A percentile compares a stretch with the other conserved stretches of the same genome.
Evolutionary conservation across 1,140 invertebrate genomes (phyloP).

Genomic region (Anastrepha ludens): DNA sequence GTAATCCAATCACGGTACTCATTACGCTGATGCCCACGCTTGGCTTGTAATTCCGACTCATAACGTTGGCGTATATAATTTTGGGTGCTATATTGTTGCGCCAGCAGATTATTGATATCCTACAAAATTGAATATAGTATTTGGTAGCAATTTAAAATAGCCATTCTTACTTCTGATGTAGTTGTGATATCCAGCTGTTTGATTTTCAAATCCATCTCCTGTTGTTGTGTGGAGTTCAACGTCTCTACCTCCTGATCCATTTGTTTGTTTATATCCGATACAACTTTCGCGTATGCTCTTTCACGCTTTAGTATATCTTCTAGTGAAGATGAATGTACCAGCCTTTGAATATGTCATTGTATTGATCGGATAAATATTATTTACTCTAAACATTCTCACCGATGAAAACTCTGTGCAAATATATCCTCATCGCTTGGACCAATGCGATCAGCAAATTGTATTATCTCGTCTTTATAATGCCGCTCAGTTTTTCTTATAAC

Average conservation of each 20-base stretch:
- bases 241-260: conserved; percentile 81
- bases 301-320: conserved; percentile 88
- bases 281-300: conserved; percentile 83
- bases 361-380: conserved; percentile 60
- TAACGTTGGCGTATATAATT: conserved; percentile 86
- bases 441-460: conserved; percentile 81
- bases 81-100: conserved; percentile 80
- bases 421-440: conserved; percentile 86
- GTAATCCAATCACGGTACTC: conserved; percentile 89
- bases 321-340: conserved; percentile 86
- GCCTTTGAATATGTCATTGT: conserved; percentile 61
- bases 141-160: not conserved
- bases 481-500: conserved; percentile 82
- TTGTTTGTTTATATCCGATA: conserved; percentile 80
- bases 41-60: conserved; percentile 84
- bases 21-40: conserved; percentile 85
- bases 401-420: conserved; percentile 88
- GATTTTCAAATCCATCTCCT: conserved; percentile 75
- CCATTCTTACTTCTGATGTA: conserved; percentile 63
- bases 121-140: conserved; percentile 60
- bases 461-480: conserved; percentile 81
- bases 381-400: conserved; percentile 52
- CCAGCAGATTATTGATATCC: conserved; percentile 86
- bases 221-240: conserved; percentile 77
- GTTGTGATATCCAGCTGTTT: conserved; percentile 72